A percentile compares a stretch with the other conserved stretches of the same genome.
phyloP scores from a whole-genome alignment of 30 jellyfish, hydroid and myxozoan genomes.

The Hydractinia echinata region DNA sequence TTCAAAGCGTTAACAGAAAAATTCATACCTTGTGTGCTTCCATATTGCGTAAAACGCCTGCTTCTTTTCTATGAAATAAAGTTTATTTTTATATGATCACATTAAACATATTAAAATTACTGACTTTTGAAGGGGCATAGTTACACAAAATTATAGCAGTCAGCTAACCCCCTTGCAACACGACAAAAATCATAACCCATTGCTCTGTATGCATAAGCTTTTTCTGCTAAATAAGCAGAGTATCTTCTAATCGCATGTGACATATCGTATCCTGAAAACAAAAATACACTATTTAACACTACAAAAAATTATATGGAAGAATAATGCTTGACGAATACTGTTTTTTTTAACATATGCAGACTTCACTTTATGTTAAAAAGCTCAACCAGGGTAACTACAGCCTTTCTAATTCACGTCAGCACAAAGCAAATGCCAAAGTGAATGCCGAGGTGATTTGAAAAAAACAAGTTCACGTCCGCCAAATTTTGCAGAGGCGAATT shows the following conservation, averaged over 20 bases:
- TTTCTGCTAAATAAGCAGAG: constrained; percentile 74
- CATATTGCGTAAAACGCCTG: constrained; percentile 78
- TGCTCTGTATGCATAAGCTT: constrained; percentile 65
- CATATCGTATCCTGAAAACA: constrained; percentile 80
- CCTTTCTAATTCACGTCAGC: too few species aligned
- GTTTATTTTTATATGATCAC: too few species aligned
- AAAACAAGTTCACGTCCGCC: too few species aligned
- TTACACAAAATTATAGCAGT: not conserved
- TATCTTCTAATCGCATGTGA: constrained; percentile 92
- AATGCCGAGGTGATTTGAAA: too few species aligned
- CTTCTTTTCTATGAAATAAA: constrained; percentile 53
- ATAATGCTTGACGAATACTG: too few species aligned
- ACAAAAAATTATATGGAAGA: too few species aligned
- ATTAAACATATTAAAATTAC: not conserved
- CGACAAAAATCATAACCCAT: constrained; percentile 94
- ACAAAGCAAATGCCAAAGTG: too few species aligned
- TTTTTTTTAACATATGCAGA: too few species aligned
- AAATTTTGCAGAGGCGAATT: too few species aligned
- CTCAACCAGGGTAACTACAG: too few species aligned
- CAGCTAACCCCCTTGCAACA: constrained; percentile 68
- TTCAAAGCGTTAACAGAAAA: too few species aligned
- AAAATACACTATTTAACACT: not conserved
- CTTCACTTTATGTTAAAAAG: too few species aligned
- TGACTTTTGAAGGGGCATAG: not conserved
- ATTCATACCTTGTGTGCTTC: constrained; percentile 60